Conservation (phyloP, 2,888 invertebrate genomes). For the Steinernema scapterisci region DNA sequence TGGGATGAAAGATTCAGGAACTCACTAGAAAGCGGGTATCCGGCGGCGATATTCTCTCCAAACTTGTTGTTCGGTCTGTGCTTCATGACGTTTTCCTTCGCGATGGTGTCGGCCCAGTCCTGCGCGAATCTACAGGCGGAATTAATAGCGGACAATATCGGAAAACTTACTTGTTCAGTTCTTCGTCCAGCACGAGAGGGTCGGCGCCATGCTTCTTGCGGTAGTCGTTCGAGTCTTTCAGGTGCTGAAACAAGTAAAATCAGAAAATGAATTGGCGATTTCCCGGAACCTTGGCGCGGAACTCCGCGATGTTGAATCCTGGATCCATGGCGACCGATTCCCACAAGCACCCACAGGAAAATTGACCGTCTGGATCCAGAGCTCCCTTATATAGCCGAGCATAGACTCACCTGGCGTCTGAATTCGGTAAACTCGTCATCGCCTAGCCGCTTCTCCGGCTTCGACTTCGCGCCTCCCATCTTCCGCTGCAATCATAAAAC, state of each 20-base stretch:
- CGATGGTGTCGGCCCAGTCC: slow-evolving; percentile 39
- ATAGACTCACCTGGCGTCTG: slow-evolving; percentile 10
- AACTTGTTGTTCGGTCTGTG: slow-evolving; percentile 35
- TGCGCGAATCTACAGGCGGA: slow-evolving; percentile 33
- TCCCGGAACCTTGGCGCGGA: background rate
- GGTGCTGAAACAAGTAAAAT: slow-evolving; percentile 2
- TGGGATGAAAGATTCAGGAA: background rate
- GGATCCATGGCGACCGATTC: background rate
- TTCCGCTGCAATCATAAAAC: background rate
- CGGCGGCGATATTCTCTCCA: slow-evolving; percentile 41
- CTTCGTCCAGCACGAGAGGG: slow-evolving; percentile 30
- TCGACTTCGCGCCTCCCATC: slow-evolving; percentile 13
- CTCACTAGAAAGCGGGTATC: background rate
- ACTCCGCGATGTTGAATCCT: background rate
- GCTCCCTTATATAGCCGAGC: background rate
- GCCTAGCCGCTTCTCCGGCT: background rate
- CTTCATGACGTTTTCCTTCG: slow-evolving; percentile 28
- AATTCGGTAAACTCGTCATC: background rate
- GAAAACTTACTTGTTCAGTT: slow-evolving; percentile 28
- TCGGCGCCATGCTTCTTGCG: slow-evolving; percentile 34
- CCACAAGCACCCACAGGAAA: background rate
- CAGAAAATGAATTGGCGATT: background rate
- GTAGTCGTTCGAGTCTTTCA: slow-evolving; percentile 34
- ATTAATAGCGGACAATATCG: background rate
- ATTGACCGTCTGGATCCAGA: background rate